Conservation (phyloP, 2,888 invertebrate species). For the Agonopterix heracliana region DNA sequence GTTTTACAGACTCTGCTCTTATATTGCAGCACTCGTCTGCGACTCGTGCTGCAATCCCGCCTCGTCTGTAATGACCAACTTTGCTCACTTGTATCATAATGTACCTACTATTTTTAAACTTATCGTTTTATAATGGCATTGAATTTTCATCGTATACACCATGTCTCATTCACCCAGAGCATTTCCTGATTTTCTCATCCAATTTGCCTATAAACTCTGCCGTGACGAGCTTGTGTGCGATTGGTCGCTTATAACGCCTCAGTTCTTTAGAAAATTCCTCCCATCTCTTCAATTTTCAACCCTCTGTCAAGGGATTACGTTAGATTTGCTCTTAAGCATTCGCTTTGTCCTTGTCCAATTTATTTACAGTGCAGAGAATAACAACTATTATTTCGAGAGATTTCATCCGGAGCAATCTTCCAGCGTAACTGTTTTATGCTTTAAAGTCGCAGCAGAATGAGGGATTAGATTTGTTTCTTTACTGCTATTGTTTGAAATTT, state of each 20-base stretch:
- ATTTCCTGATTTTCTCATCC: slow-evolving; percentile 30
- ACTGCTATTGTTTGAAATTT: not conserved
- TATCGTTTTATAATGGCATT: too few species aligned
- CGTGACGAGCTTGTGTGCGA: slow-evolving; percentile 17
- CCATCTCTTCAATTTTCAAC: slow-evolving; percentile 16
- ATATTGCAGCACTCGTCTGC: too few species aligned
- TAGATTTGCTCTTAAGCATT: slow-evolving; percentile 10
- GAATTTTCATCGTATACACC: too few species aligned
- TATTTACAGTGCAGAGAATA: slow-evolving; percentile 25
- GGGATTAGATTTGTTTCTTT: slow-evolving; percentile 5
- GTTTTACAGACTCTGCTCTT: too few species aligned
- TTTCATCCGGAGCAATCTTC: slow-evolving; percentile 20
- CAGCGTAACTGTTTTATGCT: slow-evolving; percentile 19
- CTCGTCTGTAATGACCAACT: too few species aligned
- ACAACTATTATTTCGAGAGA: slow-evolving; percentile 25
- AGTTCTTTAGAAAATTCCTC: slow-evolving; percentile 11
- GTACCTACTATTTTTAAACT: too few species aligned
- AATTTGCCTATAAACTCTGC: slow-evolving; percentile 27
- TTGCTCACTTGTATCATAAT: too few species aligned
- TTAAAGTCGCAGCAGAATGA: slow-evolving; percentile 16
- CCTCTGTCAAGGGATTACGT: slow-evolving; percentile 14
- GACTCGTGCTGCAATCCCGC: too few species aligned
- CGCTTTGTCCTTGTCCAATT: slow-evolving; percentile 20
- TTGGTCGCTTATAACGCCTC: slow-evolving; percentile 22
- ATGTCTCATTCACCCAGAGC: slow-evolving; percentile 23